These are phyloP conservation scores for Phthorimaea operculella DNA, from an alignment of 1,140 invertebrate genomes.

Conservation along the genomic window DNA sequence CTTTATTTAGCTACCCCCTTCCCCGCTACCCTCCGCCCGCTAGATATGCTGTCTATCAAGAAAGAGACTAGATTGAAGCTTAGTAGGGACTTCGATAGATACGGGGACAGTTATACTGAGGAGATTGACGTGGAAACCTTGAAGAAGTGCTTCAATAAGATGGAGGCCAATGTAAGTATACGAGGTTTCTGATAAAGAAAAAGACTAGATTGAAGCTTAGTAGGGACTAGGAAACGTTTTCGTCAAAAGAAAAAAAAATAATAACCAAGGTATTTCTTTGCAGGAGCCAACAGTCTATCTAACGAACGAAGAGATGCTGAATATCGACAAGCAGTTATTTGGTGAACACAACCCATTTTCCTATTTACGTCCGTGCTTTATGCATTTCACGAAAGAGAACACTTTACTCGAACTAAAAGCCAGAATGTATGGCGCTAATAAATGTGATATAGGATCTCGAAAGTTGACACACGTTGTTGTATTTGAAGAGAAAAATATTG, in stretches of 20 bases:
- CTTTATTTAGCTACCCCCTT: conserved; percentile 9
- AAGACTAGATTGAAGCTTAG: conserved; percentile 36
- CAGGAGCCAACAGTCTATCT: conserved; percentile 39
- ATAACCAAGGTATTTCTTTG: not conserved
- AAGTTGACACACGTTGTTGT: conserved; percentile 36
- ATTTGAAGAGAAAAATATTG: conserved; percentile 10
- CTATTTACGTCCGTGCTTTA: conserved; percentile 35
- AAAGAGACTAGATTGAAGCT: conserved; percentile 39
- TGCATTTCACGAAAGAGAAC: conserved; percentile 21
- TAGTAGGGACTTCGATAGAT: conserved; percentile 40
- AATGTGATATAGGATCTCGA: conserved; percentile 13
- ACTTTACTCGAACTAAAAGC: conserved; percentile 20
- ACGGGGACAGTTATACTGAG: conserved; percentile 48
- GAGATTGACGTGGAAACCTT: conserved; percentile 31
- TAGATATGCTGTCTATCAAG: conserved; percentile 44
- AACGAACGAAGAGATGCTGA: conserved; percentile 38
- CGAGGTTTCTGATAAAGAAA: too few species aligned
- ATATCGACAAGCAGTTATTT: conserved; percentile 41
- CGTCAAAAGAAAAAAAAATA: too few species aligned
- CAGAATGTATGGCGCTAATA: conserved; percentile 36
- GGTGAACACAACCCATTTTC: conserved; percentile 34
- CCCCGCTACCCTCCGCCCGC: conserved; percentile 31
- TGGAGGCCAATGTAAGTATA: conserved; percentile 19
- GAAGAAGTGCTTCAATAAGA: conserved; percentile 38
- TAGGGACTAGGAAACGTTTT: conserved; percentile 45